A percentile compares a stretch with the other conserved stretches of the same genome.
Conservation (phyloP, 2,888 invertebrate species). For the Tubulanus polymorphus region DNA sequence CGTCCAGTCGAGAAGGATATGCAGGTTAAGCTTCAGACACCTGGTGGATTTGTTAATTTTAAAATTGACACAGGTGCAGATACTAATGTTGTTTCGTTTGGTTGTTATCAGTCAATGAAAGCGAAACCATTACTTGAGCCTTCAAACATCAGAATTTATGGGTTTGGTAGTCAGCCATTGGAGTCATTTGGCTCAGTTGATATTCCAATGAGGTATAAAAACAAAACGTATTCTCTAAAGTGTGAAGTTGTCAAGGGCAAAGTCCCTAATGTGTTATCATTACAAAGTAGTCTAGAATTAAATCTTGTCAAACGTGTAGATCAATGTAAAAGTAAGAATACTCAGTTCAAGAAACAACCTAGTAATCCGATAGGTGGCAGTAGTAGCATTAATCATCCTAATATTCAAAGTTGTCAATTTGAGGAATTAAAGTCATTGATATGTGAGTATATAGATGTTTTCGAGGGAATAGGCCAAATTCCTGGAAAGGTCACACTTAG, state of each 20-base stretch:
- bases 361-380: too few species aligned
- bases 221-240: not conserved
- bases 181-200: not conserved
- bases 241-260: not conserved
- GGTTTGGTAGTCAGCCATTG: not conserved
- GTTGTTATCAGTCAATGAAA: not conserved
- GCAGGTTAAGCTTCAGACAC: not conserved
- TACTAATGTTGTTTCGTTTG: not conserved
- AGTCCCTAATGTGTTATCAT: not conserved
- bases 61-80: conserved; percentile 8
- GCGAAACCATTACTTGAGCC: not conserved
- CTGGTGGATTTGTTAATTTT: not conserved
- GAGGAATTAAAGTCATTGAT: not conserved
- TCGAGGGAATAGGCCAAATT: conserved; percentile 2
- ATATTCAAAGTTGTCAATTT: not conserved
- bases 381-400: too few species aligned
- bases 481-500: not conserved
- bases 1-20: not conserved
- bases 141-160: not conserved
- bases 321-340: too few species aligned
- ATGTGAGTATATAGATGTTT: not conserved
- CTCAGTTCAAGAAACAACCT: too few species aligned
- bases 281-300: not conserved
- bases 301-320: conserved; percentile 1
- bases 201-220: not conserved